Conservation (phyloP, 2,888 invertebrate genomes). For the Phortica okadai region DNA sequence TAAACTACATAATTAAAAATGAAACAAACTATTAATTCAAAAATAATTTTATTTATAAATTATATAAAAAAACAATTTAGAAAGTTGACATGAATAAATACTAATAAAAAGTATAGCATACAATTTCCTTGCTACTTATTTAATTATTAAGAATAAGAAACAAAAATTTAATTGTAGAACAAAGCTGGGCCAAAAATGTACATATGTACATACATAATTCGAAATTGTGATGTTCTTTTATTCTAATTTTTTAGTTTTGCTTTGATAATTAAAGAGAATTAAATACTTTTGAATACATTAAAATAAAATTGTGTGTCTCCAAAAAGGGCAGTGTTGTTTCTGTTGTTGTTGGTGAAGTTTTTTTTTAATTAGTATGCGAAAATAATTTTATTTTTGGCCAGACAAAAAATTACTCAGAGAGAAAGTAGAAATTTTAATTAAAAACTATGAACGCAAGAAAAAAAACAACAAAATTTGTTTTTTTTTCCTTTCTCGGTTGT, state of each 20-base stretch:
- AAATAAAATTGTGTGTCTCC: slow-evolving; percentile 49
- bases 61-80: too few species aligned
- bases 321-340: slow-evolving; percentile 64
- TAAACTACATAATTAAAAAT: slow-evolving; percentile 32
- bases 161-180: too few species aligned
- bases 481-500: neutral
- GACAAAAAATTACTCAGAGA: slow-evolving; percentile 21
- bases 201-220: slow-evolving; percentile 9
- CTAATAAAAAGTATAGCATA: too few species aligned
- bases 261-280: neutral
- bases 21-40: slow-evolving; percentile 33
- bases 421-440: neutral
- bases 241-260: neutral
- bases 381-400: neutral
- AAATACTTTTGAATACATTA: slow-evolving; percentile 36
- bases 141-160: too few species aligned
- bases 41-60: slow-evolving; percentile 6
- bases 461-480: neutral
- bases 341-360: slow-evolving; percentile 37
- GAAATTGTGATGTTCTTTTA: slow-evolving; percentile 23
- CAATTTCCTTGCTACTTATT: too few species aligned
- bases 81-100: too few species aligned
- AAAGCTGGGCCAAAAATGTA: too few species aligned
- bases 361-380: slow-evolving; percentile 38
- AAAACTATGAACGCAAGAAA: too few species aligned